Conservation (phyloP, 2,797 vertebrate species). For the Lophius americanus region DNA sequence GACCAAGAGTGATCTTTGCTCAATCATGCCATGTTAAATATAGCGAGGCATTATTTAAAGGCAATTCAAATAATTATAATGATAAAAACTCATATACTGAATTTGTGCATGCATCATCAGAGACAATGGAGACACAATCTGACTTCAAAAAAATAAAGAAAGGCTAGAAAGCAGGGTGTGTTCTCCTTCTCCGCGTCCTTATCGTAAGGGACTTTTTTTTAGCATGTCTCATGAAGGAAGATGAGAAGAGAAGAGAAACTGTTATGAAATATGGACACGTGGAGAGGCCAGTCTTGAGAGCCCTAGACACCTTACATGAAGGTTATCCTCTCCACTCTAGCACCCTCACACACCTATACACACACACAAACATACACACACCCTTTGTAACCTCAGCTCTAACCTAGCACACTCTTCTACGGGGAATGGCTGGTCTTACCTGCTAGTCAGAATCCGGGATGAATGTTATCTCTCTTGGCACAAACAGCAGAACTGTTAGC, state of each 20-base stretch:
- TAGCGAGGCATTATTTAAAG: conserved; percentile 67
- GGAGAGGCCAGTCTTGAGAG: conserved; percentile 49
- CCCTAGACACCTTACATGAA: conserved; percentile 42
- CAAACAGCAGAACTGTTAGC: conserved; percentile 72
- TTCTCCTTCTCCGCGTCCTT: conserved; percentile 46
- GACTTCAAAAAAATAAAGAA: conserved; percentile 30
- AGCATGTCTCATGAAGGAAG: conserved; percentile 65
- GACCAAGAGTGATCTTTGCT: conserved; percentile 63
- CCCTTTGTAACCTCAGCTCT: conserved; percentile 68
- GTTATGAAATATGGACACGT: conserved; percentile 35
- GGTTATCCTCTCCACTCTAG: conserved; percentile 64
- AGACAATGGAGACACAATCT: conserved; percentile 53
- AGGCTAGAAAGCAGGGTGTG: conserved; percentile 22
- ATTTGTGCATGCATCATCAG: conserved; percentile 82
- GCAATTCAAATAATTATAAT: conserved; percentile 63
- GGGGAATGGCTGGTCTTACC: conserved; percentile 62
- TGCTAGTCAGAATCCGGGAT: conserved; percentile 67
- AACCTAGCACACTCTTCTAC: conserved; percentile 65
- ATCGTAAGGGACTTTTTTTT: conserved; percentile 43
- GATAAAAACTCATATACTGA: conserved; percentile 70
- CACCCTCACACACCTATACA: conserved; percentile 48
- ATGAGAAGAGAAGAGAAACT: conserved; percentile 43
- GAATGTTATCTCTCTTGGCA: conserved; percentile 77
- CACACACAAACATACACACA: conserved; percentile 25
- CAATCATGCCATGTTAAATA: conserved; percentile 61